Evolutionary conservation across 2,797 vertebrate genomes (phyloP), one percentile per base, ranked within the genome.

Genomic region (Dallia pectoralis): DNA sequence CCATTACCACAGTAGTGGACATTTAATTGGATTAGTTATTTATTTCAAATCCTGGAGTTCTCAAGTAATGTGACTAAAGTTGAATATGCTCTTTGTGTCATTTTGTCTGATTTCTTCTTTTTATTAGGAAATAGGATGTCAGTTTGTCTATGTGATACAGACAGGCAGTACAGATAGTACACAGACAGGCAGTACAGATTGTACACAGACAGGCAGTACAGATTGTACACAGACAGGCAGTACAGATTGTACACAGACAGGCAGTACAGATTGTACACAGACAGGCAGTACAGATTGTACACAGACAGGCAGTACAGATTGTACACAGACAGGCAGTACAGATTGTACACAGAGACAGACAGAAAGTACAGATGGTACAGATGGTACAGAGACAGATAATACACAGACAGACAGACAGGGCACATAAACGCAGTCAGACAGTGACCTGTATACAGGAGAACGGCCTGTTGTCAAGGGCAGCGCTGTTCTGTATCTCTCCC

Each of bases 401-500:
- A 36, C 40, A 16, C 22, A 70, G 27, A 70, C 68, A 36, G 4
- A n/a, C n/a, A n/a, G n/a, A n/a, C n/a, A n/a, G n/a, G n/a, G n/a
- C n/a, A n/a, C n/a, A n/a, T n/a, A n/a, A n/a, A 36, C 40, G 7
- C 22, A 70, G 27, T 56, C 68, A 36, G 4, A 48, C 25, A 59
- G 65, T 79, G 77, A 79, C 70, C 84, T 70, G 49, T 29, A 69
- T 63, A 69, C 3, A 79, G 30, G 56, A 67, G 68, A 79, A 64
- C 64, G 67, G 67, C 74, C 86, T 80, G 85, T 86, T 82, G 82
- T 81, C 83, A 84, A 87, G 88, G 85, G 87, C 87, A 84, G 80
- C 74, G 76, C 83, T 87, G 89, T 82, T 91, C 91, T 81, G 77
- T 74, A 59, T 9, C 74, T 67, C 69, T 84, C 91, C 86, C 89